Evolutionary conservation across 1,140 invertebrate species (phyloP), one percentile per base, ranked within the genome.

Genomic region (Drosophila ambigua): DNA sequence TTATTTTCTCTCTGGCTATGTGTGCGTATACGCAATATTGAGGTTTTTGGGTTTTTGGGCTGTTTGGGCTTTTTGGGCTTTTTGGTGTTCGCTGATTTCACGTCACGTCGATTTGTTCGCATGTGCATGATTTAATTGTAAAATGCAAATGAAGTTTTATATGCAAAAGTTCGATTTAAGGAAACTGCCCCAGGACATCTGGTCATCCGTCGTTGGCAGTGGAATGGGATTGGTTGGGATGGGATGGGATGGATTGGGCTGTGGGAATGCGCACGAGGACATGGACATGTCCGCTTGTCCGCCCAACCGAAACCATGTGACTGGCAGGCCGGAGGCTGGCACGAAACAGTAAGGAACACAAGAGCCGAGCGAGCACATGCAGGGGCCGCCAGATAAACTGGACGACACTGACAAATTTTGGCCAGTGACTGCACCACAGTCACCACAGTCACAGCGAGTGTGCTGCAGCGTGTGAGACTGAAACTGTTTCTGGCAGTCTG

Each of bases 61-160:
- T 53, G 55, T 61, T 68, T 54, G 26, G 24, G 28, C 20, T 53
- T 62, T 61, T 68, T 54, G 26, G 24, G 28, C 35, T 51, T 43
- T 64, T 20, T 50, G 71, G 46, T 35, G 57, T 60, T 41, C 78
- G 73, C 69, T 77, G 73, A 85, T 85, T 85, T 84, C 28, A 54
- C 62, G 72, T 63, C 74, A 79, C 75, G 75, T 71, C 80, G 71
- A 69, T 79, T 83, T 77, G 49, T 67, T 66, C 54, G 48, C 65
- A 53, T 66, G 51, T 43, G 43, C 77, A 80, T 81, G 83, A 85
- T 82, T 88, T 87, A 87, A 87, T 87, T 87, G 82, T 88, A 87
- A 76, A 76, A 87, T 87, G 83, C 78, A 87, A 87, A 87, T 85
- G 41, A 15, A 58, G 46, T 48, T 52, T 55, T 49, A 7, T 79